A percentile compares a stretch with the other conserved stretches of the same genome.
Conservation (phyloP, 2,888 invertebrate genomes). For the Drosophila flavopinicola region DNA sequence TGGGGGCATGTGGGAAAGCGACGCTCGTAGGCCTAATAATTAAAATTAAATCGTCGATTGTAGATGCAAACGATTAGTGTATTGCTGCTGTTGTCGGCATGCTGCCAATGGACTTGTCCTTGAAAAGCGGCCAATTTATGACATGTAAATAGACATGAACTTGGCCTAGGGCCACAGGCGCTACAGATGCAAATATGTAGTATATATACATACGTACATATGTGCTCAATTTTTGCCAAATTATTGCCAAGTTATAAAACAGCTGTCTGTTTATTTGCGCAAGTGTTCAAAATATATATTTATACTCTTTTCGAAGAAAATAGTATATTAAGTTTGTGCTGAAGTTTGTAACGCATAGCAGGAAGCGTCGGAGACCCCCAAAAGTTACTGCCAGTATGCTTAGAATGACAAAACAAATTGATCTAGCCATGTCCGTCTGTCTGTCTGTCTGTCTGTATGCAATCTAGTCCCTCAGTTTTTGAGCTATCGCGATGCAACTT, state of each 20-base stretch:
- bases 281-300: background rate
- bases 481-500: no score
- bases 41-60: background rate
- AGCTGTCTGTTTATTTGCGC: slow-evolving; percentile 34
- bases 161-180: slow-evolving; percentile 49
- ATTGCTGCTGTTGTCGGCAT: slow-evolving; percentile 1
- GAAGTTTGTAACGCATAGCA: no score
- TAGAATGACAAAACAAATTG: no score
- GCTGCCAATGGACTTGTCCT: slow-evolving; percentile 42
- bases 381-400: no score
- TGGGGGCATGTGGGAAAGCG: slow-evolving; percentile 97
- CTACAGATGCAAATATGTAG: slow-evolving; percentile 10
- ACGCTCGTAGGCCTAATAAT: slow-evolving; percentile 93
- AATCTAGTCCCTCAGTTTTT: no score
- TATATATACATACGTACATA: background rate
- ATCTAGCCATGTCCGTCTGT: no score
- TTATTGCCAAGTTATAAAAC: slow-evolving; percentile 37
- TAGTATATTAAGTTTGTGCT: no score
- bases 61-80: slow-evolving; percentile 11
- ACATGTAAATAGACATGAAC: slow-evolving; percentile 44
- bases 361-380: no score
- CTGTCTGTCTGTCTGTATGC: no score
- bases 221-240: slow-evolving; percentile 33
- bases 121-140: slow-evolving; percentile 56
- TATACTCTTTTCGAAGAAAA: no score